These are phyloP conservation scores for Drosophila rubida DNA, from an alignment of 2,888 invertebrate genomes.

Conservation along the genomic window DNA sequence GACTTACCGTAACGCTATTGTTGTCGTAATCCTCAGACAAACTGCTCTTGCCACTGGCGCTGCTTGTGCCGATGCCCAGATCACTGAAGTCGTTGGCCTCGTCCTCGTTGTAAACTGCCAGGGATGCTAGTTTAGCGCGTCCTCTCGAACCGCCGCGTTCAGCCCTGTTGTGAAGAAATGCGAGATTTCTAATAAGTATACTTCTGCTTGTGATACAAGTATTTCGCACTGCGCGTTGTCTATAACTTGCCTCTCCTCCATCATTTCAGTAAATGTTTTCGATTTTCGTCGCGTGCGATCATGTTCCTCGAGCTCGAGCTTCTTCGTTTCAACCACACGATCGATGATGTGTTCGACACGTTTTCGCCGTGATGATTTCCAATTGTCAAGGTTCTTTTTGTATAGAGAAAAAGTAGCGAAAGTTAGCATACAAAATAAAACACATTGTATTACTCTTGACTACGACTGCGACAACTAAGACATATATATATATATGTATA, in stretches of 20 bases:
- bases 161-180: constrained; percentile 59
- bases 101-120: constrained; percentile 92
- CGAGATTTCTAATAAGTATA: not conserved
- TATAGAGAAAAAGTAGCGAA: constrained; percentile 56
- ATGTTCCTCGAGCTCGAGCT: constrained; percentile 92
- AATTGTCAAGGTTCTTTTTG: constrained; percentile 94
- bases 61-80: constrained; percentile 90
- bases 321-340: constrained; percentile 94
- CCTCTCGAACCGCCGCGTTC: constrained; percentile 85
- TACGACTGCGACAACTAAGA: constrained; percentile 9
- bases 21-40: constrained; percentile 88
- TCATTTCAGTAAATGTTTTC: constrained; percentile 97
- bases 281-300: constrained; percentile 90
- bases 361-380: constrained; percentile 97
- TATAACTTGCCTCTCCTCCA: constrained; percentile 91
- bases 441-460: constrained; percentile 31
- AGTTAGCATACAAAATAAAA: constrained; percentile 62
- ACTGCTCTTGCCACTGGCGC: constrained; percentile 87
- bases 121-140: constrained; percentile 87
- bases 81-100: constrained; percentile 94
- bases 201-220: not conserved
- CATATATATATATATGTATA: not conserved
- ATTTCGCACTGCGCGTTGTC: not conserved
- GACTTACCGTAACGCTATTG: constrained; percentile 88
- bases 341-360: constrained; percentile 95